Evolutionary conservation across 2,888 invertebrate genomes (phyloP), one percentile per base, ranked within the genome.

Genomic region (Prosopocoilus inquinatus): DNA sequence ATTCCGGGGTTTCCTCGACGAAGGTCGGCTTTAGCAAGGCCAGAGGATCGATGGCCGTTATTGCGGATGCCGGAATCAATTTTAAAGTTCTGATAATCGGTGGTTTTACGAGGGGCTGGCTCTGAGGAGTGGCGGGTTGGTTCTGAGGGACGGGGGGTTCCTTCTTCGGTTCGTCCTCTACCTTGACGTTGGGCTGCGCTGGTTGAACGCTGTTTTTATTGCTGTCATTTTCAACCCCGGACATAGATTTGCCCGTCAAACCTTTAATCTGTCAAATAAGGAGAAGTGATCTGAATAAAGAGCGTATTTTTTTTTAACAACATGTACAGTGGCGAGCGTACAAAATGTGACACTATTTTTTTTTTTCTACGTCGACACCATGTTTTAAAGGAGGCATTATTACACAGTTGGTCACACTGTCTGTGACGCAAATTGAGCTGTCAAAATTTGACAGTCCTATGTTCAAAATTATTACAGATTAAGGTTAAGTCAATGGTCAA

Each of bases 21-120:
- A 73, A 74, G 11, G 70, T 67, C 1, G 75, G 75, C 54, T 75
- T 68, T 16, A 76, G 58, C 33, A 75, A 55, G 48, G 73, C 73
- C 20, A 74, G 55, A 0, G 75, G 74, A 35, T 67, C 63, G 12
- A 47, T 59, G 9, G 57, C 55, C 15, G 51, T 48, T 47, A 57
- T 53, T 58, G 9, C 53, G 55, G 9, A 57, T 44, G 56, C 53
- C 33, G 60, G 55, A 16, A 62, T 60, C 46, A 59, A 53, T 46
- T 57, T 64, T 28, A 28, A 5, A 28, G 20, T 28, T 5, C 7
- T 28, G 20, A 7, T 28, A 38, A 9, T 13, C 2, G 41, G 41
- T 12, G 2, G 41, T 9, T 15, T 13, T 15, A 8, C 16, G 2
- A 3, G 2, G 9, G 41, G 11, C 15, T 13, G 9, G 9, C 8